Base-by-base conservation (phyloP, 2,888 invertebrate genomes). In the Cyclophora albipunctata region DNA sequence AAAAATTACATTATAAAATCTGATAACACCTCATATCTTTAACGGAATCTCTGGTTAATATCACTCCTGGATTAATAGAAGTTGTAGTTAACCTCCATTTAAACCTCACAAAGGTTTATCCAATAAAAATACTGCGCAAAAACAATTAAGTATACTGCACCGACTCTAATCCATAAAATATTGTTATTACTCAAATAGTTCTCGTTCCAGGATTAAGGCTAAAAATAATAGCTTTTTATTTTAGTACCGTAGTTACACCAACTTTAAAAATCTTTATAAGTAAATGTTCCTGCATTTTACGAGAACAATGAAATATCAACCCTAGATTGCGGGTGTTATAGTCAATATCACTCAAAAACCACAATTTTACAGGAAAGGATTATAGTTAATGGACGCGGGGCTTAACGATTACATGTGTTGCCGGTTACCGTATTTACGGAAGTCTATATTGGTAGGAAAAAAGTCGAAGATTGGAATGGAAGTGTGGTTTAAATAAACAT, bases 351-450 rank as follows among this genome's bases (percentile, higher is more conserved):
- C 58, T 55, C 40, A n/a, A 46, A 37, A 20, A 40, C 3, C n/a
- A 7, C 37, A 20, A 55, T 56, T 54, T 55, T 67, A 61, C 52
- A 52, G 64, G 63, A 70, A 78, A 78, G 78, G 84, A 84, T 84
- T 83, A 84, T 74, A 71, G 73, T 78, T 77, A 83, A 81, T 78
- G 74, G 71, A 59, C 67, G 48, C 58, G 63, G 62, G 66, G 71
- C 73, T 77, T 72, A 73, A 72, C 69, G 59, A 70, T 71, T 71
- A 78, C 81, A 82, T 69, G 71, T 84, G 82, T 77, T 75, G 75
- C 67, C 61, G 60, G 69, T 66, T 71, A 68, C 67, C 61, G 60
- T 65, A 66, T 71, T 66, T 71, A 68, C 69, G 66, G 69, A 66
- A 64, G 62, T 67, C 71, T 74, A 73, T 67, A 63, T 71, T 55